Conservation (phyloP, 2,113 vertebrate species). For the Gadus chalcogrammus region DNA sequence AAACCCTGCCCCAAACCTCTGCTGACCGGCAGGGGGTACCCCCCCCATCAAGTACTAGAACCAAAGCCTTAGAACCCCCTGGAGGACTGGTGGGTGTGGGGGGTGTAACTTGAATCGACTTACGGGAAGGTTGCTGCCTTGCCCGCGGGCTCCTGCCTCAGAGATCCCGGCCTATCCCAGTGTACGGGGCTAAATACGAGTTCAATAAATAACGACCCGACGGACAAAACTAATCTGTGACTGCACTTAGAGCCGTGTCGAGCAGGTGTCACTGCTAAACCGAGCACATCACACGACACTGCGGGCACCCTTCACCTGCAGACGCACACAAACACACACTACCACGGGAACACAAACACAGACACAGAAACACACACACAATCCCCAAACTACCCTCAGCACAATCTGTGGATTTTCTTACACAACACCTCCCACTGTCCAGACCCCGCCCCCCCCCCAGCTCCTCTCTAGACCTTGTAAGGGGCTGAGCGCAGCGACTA, state of each 20-base stretch:
- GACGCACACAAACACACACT: slow-evolving; percentile 40
- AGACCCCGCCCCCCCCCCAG: slow-evolving; percentile 51
- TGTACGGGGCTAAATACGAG: too few relatives aligned
- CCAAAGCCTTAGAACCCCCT: too few relatives aligned
- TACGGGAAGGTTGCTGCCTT: too few relatives aligned
- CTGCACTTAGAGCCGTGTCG: slow-evolving; percentile 83
- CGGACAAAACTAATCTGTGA: slow-evolving; percentile 87
- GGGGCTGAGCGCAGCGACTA: slow-evolving; percentile 81
- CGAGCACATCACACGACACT: slow-evolving; percentile 82
- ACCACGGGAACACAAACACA: slow-evolving; percentile 52
- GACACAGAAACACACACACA: background rate
- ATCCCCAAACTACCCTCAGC: slow-evolving; percentile 2
- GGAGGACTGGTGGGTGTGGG: too few relatives aligned
- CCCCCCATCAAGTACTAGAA: too few relatives aligned
- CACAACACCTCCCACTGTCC: background rate
- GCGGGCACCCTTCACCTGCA: slow-evolving; percentile 61
- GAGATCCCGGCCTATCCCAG: too few relatives aligned
- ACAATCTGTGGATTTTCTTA: background rate
- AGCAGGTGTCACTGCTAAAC: slow-evolving; percentile 86
- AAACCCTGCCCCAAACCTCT: too few relatives aligned
- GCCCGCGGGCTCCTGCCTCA: too few relatives aligned
- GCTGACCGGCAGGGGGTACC: too few relatives aligned
- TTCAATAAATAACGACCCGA: slow-evolving; percentile 65
- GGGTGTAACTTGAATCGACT: slow-evolving; percentile 35
- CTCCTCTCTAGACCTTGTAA: slow-evolving; percentile 81